Conservation (phyloP, 2,888 invertebrate species). For the Calliscelio sp. region DNA sequence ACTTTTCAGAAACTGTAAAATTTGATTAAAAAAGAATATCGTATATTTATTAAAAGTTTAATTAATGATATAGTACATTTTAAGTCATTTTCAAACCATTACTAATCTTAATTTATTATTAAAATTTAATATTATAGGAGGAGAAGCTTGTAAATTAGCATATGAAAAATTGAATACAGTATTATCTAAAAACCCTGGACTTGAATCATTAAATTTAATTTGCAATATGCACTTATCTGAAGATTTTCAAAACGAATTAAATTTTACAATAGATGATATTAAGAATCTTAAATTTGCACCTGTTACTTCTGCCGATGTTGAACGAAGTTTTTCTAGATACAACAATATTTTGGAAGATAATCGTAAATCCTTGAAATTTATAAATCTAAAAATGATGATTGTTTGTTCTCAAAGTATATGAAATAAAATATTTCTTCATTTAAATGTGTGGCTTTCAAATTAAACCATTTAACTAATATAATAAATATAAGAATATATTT, state of each 20-base stretch:
- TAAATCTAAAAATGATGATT: conserved; percentile 10
- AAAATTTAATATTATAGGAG: not conserved
- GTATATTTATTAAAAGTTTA: not conserved
- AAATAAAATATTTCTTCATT: not conserved
- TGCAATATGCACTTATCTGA: not conserved
- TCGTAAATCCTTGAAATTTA: conserved; percentile 3
- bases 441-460: not conserved
- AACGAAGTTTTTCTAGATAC: conserved; percentile 19
- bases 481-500: not conserved
- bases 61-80: not conserved
- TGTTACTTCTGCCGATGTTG: conserved; percentile 24
- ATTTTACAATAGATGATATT: conserved; percentile 7
- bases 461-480: not conserved
- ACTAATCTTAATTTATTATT: not conserved
- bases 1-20: too few relatives aligned
- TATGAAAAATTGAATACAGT: conserved; percentile 12
- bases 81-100: not conserved
- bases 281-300: conserved; percentile 20
- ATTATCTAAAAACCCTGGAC: not conserved
- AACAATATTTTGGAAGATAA: conserved; percentile 14
- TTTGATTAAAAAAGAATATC: not conserved
- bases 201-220: not conserved
- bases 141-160: conserved; percentile 8
- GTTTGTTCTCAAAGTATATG: not conserved
- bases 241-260: not conserved